A percentile compares a stretch with the other conserved stretches of the same genome.
Evolutionary conservation across 2,888 invertebrate species (phyloP).

Genomic region (Pandemis corylana): DNA sequence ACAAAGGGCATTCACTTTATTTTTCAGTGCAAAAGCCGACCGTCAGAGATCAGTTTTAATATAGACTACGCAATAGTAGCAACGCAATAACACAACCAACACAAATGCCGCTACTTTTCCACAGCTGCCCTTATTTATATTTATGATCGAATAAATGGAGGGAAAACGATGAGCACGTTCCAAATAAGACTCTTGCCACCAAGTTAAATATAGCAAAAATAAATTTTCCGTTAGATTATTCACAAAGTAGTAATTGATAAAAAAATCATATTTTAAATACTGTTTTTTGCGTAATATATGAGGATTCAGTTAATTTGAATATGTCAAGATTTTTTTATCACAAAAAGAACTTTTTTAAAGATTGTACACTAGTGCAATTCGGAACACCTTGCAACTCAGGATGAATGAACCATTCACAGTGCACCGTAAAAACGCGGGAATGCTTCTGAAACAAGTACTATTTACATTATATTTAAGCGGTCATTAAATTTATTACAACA

Average conservation of each 20-base stretch:
- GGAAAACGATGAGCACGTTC: constrained; percentile 20
- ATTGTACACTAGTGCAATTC: constrained; percentile 2
- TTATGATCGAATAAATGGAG: constrained; percentile 22
- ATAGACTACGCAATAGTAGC: no score
- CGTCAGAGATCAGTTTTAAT: background rate
- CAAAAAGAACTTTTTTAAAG: background rate
- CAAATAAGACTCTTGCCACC: background rate
- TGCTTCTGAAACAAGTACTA: background rate
- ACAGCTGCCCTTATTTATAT: constrained; percentile 34
- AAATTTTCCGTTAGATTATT: background rate
- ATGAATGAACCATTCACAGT: constrained; percentile 29
- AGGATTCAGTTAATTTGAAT: background rate
- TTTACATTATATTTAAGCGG: background rate
- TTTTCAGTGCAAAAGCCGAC: background rate
- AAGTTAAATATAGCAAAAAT: background rate
- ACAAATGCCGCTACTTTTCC: constrained; percentile 32
- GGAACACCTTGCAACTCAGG: constrained; percentile 9
- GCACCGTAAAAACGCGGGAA: constrained; percentile 31
- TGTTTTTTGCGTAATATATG: background rate
- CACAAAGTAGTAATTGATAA: background rate
- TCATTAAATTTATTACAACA: background rate
- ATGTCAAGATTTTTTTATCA: background rate
- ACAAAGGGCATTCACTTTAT: constrained; percentile 14
- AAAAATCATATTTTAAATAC: background rate
- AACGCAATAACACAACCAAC: background rate